Evolutionary conservation across 1,140 invertebrate genomes (phyloP).

Genomic region (Zaprionus africanus): DNA sequence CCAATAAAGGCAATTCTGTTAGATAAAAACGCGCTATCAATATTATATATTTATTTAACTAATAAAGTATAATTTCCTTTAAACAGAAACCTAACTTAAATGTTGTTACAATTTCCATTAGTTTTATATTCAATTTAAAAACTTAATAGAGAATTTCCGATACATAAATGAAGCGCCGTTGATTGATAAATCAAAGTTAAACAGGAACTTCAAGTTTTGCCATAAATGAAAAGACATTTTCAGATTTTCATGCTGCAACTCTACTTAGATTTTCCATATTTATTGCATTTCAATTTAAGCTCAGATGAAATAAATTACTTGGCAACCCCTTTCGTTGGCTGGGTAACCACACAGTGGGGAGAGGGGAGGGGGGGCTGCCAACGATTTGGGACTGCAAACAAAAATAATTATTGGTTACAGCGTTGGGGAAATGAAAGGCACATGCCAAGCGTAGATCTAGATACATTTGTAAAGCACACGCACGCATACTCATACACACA

Average conservation of each 20-base stretch:
- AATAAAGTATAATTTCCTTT: too few relatives aligned
- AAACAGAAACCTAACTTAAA: too few relatives aligned
- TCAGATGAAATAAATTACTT: conserved; percentile 37
- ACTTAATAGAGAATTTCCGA: too few relatives aligned
- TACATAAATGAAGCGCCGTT: background rate
- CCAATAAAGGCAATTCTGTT: too few relatives aligned
- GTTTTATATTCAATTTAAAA: too few relatives aligned
- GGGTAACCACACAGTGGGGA: conserved; percentile 12
- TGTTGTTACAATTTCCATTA: too few relatives aligned
- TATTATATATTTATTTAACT: too few relatives aligned
- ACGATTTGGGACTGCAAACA: conserved; percentile 19
- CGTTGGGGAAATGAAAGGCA: conserved; percentile 8
- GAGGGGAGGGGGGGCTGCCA: background rate
- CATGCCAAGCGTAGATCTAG: conserved; percentile 31
- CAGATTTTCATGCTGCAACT: conserved; percentile 8
- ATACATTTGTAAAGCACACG: conserved; percentile 34
- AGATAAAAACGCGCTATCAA: too few relatives aligned
- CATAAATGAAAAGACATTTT: background rate
- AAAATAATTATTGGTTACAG: conserved; percentile 49
- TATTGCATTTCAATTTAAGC: conserved; percentile 28
- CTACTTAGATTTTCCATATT: conserved; percentile 12
- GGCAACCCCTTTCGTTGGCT: background rate
- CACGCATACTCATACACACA: too few relatives aligned
- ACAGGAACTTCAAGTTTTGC: background rate
- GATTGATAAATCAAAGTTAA: background rate